A percentile compares a stretch with the other conserved stretches of the same genome.
Evolutionary conservation across 2,797 vertebrate species (phyloP).

Genomic region (Bovichtus variegatus): DNA sequence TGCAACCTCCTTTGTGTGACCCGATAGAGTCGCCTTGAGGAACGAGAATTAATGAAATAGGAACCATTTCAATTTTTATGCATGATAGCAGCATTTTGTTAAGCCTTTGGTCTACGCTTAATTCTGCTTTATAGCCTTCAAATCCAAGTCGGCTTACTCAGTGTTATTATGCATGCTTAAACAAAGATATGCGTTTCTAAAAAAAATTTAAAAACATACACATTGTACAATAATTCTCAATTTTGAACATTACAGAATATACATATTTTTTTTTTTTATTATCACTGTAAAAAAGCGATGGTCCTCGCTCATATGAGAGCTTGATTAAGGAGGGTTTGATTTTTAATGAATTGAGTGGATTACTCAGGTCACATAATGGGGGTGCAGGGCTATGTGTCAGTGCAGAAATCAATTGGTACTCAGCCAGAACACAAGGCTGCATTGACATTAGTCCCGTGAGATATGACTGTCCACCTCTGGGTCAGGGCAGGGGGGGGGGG

Average conservation of each 20-base stretch:
- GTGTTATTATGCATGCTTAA: background rate
- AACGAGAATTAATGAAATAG: conserved; percentile 39
- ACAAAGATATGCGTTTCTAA: background rate
- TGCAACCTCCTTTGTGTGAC: conserved; percentile 49
- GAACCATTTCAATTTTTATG: conserved; percentile 35
- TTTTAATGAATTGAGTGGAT: conserved; percentile 65
- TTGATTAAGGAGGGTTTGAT: conserved; percentile 49
- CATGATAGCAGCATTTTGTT: conserved; percentile 19
- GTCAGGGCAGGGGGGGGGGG: conserved; percentile 52
- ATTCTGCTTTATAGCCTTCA: conserved; percentile 28
- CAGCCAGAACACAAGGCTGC: conserved; percentile 72
- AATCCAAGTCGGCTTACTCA: background rate
- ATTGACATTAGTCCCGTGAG: conserved; percentile 66
- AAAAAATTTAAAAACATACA: no score
- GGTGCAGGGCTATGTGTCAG: conserved; percentile 65
- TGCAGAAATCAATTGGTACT: conserved; percentile 78
- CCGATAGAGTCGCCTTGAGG: conserved; percentile 48
- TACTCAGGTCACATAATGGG: conserved; percentile 48
- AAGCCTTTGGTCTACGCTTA: conserved; percentile 20
- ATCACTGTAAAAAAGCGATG: conserved; percentile 7
- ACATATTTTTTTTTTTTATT: background rate
- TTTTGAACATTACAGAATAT: background rate
- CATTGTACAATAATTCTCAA: background rate
- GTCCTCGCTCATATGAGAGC: background rate
- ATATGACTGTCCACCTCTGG: conserved; percentile 57